phyloP scores from a whole-genome alignment of 2,113 vertebrate species.

The Salvelinus namaycush region DNA sequence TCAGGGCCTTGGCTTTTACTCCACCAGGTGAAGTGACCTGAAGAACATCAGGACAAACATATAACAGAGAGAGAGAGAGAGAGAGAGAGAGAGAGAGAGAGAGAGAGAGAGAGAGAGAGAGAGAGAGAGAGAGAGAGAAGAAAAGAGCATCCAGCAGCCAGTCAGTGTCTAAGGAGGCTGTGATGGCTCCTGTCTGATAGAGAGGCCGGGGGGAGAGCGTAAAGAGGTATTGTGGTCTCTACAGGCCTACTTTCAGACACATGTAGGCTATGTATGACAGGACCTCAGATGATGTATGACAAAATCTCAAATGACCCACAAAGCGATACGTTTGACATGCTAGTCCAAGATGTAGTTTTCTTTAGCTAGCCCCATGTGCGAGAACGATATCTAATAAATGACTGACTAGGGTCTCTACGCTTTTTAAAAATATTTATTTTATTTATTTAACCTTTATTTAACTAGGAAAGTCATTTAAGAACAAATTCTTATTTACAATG shows the following conservation, averaged over 20 bases:
- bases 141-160: slow-evolving; percentile 38
- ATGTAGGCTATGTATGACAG: slow-evolving; percentile 24
- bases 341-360: slow-evolving; percentile 7
- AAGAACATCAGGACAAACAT: slow-evolving; percentile 58
- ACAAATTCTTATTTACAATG: no score
- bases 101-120: slow-evolving; percentile 11
- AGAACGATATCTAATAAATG: not conserved
- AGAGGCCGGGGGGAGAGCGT: slow-evolving; percentile 21
- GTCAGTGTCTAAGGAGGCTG: not conserved
- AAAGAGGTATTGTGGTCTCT: slow-evolving; percentile 22
- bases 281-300: slow-evolving; percentile 32
- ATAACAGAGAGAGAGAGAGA: slow-evolving; percentile 44
- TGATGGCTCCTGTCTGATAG: slow-evolving; percentile 44
- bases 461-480: no score
- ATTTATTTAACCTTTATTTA: no score
- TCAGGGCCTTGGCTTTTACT: slow-evolving; percentile 48
- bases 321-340: slow-evolving; percentile 40
- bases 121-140: slow-evolving; percentile 10
- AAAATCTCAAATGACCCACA: slow-evolving; percentile 32
- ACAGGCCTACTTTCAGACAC: slow-evolving; percentile 24
- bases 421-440: no score
- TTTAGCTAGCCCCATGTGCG: not conserved
- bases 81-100: slow-evolving; percentile 40
- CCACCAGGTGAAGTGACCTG: slow-evolving; percentile 74
- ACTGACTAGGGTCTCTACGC: not conserved